Evolutionary conservation across 2,113 vertebrate genomes (phyloP), one percentile per base, ranked within the genome.

Genomic region (Poeciliopsis retropinna): DNA sequence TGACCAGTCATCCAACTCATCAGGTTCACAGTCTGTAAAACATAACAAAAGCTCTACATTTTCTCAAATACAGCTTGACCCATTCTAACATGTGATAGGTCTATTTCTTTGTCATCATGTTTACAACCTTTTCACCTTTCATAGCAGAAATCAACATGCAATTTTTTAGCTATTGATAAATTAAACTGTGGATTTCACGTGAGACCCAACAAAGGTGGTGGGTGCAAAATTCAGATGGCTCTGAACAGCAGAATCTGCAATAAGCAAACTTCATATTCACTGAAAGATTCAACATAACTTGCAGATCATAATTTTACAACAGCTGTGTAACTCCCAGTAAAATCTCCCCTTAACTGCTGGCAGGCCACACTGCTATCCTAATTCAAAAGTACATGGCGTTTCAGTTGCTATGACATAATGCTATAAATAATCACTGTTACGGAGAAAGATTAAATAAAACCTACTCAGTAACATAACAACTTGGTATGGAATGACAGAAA

Each of bases 1-100:
- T 85, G 96, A 98, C 98, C 98, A 99, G 93, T 99, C 98, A 94
- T 95, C 96, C 78, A 96, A 92, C 73, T 96, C 97, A 94, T 99
- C 96, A 82, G 98, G 97, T 95, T 99, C 98, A 96, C 97, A 99
- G 95, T 97, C 98, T 99, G 91, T 93, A 89, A 88, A 54, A 88
- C 29, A 92, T 31, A 6, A 5, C 39, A 79, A 57, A 14, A 60
- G 76, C 5, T 57, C 51, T 25, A 25, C 25, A 57, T n/a, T 57
- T 54, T 22, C 51, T 54, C 51, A 54, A 54, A 54, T 54, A 25
- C 19, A 54, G 22, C 51, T 54, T 25, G 22, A 3, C 51, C 51
- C 51, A n/a, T 25, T 25, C 15, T 25, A 10, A n/a, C 51, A 22
- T 0, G 5, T 15, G 44, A 47, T 17, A 19, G 44, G 15, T 47